phyloP scores from a whole-genome alignment of 2,888 invertebrate genomes.

The Agriopis leucophaearia region DNA sequence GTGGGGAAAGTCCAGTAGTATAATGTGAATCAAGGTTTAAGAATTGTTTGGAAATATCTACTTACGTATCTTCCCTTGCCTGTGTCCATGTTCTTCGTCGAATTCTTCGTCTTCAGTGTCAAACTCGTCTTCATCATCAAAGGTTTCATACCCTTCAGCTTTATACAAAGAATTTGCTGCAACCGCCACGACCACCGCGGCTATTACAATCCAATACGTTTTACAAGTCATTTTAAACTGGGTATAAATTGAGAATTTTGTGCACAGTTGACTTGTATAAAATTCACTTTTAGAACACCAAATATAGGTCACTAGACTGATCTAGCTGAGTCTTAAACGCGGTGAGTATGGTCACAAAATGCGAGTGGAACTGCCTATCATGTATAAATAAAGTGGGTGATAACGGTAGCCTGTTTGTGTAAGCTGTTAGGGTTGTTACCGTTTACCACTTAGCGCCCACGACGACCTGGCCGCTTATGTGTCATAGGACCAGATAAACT shows the following conservation, averaged over 20 bases:
- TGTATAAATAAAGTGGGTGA: constrained; percentile 74
- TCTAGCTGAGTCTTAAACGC: constrained; percentile 43
- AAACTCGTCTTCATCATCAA: constrained; percentile 52
- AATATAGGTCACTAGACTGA: constrained; percentile 45
- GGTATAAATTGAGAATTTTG: neutral
- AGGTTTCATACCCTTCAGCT: constrained; percentile 39
- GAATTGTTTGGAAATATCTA: neutral
- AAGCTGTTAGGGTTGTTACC: constrained; percentile 75
- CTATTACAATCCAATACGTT: constrained; percentile 57
- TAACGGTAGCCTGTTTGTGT: constrained; percentile 79
- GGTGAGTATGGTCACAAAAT: constrained; percentile 60
- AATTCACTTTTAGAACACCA: constrained; percentile 8
- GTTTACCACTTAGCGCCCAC: constrained; percentile 72
- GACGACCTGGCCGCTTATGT: constrained; percentile 44
- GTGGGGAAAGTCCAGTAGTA: neutral
- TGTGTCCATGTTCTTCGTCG: constrained; percentile 48
- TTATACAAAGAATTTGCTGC: constrained; percentile 61
- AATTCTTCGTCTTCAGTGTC: constrained; percentile 48
- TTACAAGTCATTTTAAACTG: constrained; percentile 58
- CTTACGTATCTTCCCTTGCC: constrained; percentile 76
- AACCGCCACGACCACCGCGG: constrained; percentile 54
- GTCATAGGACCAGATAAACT: constrained; percentile 26
- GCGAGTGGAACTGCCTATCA: constrained; percentile 57
- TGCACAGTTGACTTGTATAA: neutral
- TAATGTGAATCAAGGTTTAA: neutral